Base-by-base conservation (phyloP, 2,113 vertebrate genomes). In the Petroica traversi region DNA sequence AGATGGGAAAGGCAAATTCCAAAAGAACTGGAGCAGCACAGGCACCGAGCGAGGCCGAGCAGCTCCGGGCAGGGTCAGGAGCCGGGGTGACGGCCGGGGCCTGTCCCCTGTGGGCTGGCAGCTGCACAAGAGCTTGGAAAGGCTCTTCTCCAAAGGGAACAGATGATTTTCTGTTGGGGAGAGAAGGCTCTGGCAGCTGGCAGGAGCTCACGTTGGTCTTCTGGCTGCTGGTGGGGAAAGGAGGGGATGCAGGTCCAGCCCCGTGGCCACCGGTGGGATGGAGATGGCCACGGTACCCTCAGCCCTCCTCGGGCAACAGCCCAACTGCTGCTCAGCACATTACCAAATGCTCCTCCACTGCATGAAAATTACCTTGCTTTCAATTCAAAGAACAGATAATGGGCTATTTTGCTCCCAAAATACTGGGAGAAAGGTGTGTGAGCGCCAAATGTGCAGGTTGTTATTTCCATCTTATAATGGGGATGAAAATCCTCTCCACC, bases 361-460 rank as follows among this genome's bases (percentile, higher is more conserved):
- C 72, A 11, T 67, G 93, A 64, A 88, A 92, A 96, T 95, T 86
- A 55, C 92, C 43, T 89, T 68, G 79, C 72, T 94, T 93, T 90
- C 85, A 52, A 57, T 77, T 69, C 78, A 73, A 59, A 83, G 79
- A 80, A 57, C 82, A 93, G 72, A 86, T 95, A 93, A 92, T 95
- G 92, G 78, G 68, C 85, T 94, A 36, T 90, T 97, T 95, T 91
- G 74, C 57, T 96, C 59, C 92, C 59, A 45, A 94, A 94, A 88
- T 66, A 59, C 74, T 62, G 40, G 40, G 31, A 3, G 34, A 57
- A 85, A 89, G 69, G 85, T 88, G 45, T 45, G 41, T 46, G 75
- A 63, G 91, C 66, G 24, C 36, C 11, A 5, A 80, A 62, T 4
- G 8, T 8, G 2, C 1, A 0, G 51, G 67, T 77, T 85, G 82